phyloP scores from a whole-genome alignment of 2,113 vertebrate genomes.

The Piaya cayana region DNA sequence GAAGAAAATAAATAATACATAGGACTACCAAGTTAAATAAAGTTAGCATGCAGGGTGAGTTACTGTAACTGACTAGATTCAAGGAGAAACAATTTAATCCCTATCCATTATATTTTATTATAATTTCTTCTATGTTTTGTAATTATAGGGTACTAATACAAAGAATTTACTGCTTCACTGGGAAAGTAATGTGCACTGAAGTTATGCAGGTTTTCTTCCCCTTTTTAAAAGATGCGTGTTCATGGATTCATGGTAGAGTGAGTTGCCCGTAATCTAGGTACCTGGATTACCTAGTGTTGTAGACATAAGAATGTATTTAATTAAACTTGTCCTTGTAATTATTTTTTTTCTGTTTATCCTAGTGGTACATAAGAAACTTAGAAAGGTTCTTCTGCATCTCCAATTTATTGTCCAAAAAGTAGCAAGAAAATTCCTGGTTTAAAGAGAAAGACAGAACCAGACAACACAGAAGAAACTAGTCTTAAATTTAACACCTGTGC shows the following conservation, averaged over 20 bases:
- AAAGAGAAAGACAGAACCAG: background rate
- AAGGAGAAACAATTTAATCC: background rate
- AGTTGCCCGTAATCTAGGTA: background rate
- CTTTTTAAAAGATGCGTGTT: background rate
- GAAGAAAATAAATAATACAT: background rate
- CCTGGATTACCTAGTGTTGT: background rate
- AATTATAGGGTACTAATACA: background rate
- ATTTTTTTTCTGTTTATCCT: background rate
- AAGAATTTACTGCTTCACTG: background rate
- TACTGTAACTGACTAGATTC: background rate
- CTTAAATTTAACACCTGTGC: background rate
- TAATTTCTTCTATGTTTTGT: background rate
- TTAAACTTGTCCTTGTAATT: background rate
- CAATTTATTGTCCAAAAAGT: background rate
- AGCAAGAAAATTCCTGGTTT: background rate
- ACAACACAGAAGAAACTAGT: background rate
- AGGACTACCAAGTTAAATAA: background rate
- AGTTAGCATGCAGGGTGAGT: background rate
- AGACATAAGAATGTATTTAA: background rate
- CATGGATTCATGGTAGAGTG: background rate
- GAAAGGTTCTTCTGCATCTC: background rate
- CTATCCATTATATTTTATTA: background rate
- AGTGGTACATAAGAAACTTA: background rate
- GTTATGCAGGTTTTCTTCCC: background rate
- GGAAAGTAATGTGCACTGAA: background rate